These are phyloP conservation scores for Nansenia antarctica DNA, from an alignment of 2,113 vertebrate genomes.

Conservation along the genomic window DNA sequence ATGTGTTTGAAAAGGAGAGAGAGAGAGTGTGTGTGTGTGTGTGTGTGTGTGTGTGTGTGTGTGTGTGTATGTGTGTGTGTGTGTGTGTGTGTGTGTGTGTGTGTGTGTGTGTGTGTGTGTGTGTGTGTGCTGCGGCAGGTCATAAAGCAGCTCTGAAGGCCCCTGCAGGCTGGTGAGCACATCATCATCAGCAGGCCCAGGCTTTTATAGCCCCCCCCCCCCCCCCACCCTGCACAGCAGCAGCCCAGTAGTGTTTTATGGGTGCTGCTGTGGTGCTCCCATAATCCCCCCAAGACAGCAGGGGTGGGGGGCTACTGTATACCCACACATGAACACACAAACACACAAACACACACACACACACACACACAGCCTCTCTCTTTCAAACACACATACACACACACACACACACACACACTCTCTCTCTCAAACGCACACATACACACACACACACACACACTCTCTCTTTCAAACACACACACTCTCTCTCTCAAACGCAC, in stretches of 20 bases:
- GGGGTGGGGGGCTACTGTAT: neutral
- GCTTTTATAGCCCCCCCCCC: slow-evolving; percentile 62
- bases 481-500: no score
- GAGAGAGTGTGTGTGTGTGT: slow-evolving; percentile 6
- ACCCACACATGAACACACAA: neutral
- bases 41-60: neutral
- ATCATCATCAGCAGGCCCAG: slow-evolving; percentile 64
- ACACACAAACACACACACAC: neutral
- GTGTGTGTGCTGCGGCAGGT: neutral
- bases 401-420: neutral
- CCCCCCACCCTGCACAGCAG: slow-evolving; percentile 27
- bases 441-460: no score
- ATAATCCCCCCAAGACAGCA: slow-evolving; percentile 33
- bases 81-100: slow-evolving; percentile 5
- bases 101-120: neutral
- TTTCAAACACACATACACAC: neutral
- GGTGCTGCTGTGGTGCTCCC: slow-evolving; percentile 21
- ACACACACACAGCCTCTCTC: neutral
- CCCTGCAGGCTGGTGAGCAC: slow-evolving; percentile 45
- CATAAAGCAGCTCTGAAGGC: slow-evolving; percentile 57
- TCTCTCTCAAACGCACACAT: neutral
- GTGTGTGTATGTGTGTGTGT: slow-evolving; percentile 5
- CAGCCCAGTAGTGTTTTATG: slow-evolving; percentile 62
- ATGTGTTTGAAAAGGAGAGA: no score
- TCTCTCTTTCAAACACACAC: no score